A percentile compares a stretch with the other conserved stretches of the same genome.
phyloP scores from a whole-genome alignment of 2,797 vertebrate species.

The Apogon talboti region DNA sequence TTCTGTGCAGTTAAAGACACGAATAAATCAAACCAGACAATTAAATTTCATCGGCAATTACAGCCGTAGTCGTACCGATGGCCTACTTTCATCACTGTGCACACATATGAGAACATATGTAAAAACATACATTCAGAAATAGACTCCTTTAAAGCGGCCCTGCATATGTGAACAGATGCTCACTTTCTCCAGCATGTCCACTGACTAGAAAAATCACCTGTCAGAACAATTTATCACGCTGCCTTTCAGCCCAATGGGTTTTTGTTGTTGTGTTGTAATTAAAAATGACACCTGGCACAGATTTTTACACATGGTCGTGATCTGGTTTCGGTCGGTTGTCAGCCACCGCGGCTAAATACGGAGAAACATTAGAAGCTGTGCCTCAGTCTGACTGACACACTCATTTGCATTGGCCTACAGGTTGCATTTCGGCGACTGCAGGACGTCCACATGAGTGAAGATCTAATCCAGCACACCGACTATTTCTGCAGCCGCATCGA shows the following conservation, averaged over 20 bases:
- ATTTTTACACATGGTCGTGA: slow-evolving; percentile 24
- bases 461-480: slow-evolving; percentile 14
- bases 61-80: slow-evolving; percentile 4
- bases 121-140: slow-evolving; percentile 26
- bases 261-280: slow-evolving; percentile 49
- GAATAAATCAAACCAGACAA: no score
- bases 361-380: not conserved
- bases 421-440: slow-evolving; percentile 26
- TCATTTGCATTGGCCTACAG: slow-evolving; percentile 15
- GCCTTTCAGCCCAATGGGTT: slow-evolving; percentile 41
- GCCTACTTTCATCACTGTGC: slow-evolving; percentile 20
- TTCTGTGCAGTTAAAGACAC: no score
- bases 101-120: slow-evolving; percentile 1
- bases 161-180: slow-evolving; percentile 53
- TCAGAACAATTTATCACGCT: slow-evolving; percentile 47
- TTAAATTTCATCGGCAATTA: not conserved
- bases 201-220: slow-evolving; percentile 41
- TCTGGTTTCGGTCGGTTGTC: slow-evolving; percentile 28
- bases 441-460: slow-evolving; percentile 33
- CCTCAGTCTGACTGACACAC: slow-evolving; percentile 3
- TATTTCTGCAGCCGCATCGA: slow-evolving; percentile 3
- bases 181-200: slow-evolving; percentile 31
- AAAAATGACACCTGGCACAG: slow-evolving; percentile 61
- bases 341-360: slow-evolving; percentile 20
- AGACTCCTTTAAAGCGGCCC: slow-evolving; percentile 13